phyloP scores from a whole-genome alignment of 2,888 invertebrate genomes.

The Eupithecia dodoneata region DNA sequence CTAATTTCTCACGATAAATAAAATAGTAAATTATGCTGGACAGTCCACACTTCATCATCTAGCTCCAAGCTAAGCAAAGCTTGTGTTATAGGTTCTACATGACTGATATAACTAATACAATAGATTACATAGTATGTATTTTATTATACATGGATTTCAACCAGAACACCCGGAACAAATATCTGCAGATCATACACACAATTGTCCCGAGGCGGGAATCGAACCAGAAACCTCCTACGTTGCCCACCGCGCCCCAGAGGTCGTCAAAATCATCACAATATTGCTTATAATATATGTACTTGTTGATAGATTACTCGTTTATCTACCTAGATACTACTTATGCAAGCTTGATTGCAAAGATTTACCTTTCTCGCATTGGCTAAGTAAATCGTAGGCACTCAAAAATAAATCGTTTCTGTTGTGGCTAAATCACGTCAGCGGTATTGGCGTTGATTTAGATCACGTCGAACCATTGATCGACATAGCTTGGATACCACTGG shows the following conservation, averaged over 20 bases:
- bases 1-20: neutral
- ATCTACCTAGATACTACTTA: neutral
- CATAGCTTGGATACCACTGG: constrained; percentile 61
- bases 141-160: too few relatives aligned
- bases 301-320: neutral
- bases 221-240: too few relatives aligned
- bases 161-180: too few relatives aligned
- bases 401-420: constrained; percentile 4
- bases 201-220: too few relatives aligned
- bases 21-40: too few relatives aligned
- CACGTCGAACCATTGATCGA: constrained; percentile 59
- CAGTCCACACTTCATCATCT: too few relatives aligned
- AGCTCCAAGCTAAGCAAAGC: too few relatives aligned
- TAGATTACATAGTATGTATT: too few relatives aligned
- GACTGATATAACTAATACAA: too few relatives aligned
- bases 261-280: neutral
- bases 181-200: too few relatives aligned
- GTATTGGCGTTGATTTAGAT: constrained; percentile 40
- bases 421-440: constrained; percentile 3
- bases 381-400: neutral
- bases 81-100: too few relatives aligned
- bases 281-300: neutral
- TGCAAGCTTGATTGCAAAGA: neutral
- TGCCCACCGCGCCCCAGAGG: too few relatives aligned
- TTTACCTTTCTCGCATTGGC: neutral